phyloP scores from a whole-genome alignment of 1,140 invertebrate species.

The Panonychus citri region DNA sequence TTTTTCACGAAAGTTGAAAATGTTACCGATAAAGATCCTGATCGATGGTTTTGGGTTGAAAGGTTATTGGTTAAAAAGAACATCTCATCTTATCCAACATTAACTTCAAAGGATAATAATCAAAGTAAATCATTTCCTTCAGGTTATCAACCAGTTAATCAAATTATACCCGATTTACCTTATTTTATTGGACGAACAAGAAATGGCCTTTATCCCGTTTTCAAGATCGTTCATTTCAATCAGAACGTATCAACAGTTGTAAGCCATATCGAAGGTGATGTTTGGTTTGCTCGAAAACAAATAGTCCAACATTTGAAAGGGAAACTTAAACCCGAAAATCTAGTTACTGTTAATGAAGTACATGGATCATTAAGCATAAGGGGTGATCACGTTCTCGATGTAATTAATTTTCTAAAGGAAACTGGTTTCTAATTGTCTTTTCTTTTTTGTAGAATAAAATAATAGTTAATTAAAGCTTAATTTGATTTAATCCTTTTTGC shows the following conservation, averaged over 20 bases:
- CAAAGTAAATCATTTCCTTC: neutral
- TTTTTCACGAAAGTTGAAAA: neutral
- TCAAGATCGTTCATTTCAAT: neutral
- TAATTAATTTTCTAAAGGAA: neutral
- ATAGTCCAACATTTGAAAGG: neutral
- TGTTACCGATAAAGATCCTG: neutral
- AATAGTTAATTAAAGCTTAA: too few relatives aligned
- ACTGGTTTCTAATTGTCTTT: neutral
- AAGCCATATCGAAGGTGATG: neutral
- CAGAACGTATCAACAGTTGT: neutral
- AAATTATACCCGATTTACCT: neutral
- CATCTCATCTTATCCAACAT: neutral
- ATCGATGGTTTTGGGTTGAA: constrained; percentile 1
- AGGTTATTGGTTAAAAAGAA: neutral
- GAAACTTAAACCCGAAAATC: neutral
- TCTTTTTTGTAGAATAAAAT: too few relatives aligned
- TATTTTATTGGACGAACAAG: neutral
- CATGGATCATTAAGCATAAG: neutral
- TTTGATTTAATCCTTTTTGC: too few relatives aligned
- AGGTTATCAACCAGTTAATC: neutral
- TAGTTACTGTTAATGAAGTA: neutral
- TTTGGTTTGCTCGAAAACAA: neutral
- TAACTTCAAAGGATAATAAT: neutral
- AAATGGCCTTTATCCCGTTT: neutral
- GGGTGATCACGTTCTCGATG: neutral